Evolutionary conservation across 2,797 vertebrate genomes (phyloP).

Genomic region (Capromys pilorides): DNA sequence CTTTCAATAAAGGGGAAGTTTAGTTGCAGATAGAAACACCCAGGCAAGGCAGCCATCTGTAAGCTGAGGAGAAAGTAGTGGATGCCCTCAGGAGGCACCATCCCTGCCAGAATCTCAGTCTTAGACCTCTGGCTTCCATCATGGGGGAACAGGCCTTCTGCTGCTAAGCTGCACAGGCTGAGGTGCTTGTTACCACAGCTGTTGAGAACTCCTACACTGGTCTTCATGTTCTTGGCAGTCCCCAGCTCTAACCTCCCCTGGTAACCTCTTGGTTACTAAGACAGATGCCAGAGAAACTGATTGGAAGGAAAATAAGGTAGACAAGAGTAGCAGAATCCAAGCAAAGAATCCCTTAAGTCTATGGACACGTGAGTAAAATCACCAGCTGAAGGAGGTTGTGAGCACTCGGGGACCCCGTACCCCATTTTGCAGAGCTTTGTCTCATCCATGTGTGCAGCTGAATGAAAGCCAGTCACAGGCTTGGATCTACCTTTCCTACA

Average conservation of each 20-base stretch:
- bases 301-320: background rate
- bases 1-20: background rate
- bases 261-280: background rate
- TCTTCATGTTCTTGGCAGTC: background rate
- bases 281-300: background rate
- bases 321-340: background rate
- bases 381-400: background rate
- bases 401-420: background rate
- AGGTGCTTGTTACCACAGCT: background rate
- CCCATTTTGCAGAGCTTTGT: background rate
- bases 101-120: no score
- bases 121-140: background rate
- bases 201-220: background rate
- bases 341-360: background rate
- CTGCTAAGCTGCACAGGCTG: background rate
- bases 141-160: background rate
- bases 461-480: background rate
- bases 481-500: background rate
- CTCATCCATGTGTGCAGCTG: background rate
- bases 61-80: background rate
- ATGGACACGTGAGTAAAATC: rapidly evolving
- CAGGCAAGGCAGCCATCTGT: background rate
- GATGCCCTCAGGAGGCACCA: background rate
- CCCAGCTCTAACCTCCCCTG: background rate
- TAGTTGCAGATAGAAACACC: background rate